Percentiles rank a stretch among this genome's conserved stretches.
Evolutionary conservation across 2,888 invertebrate species (phyloP).

Genomic region (Macrophya alboannulata): DNA sequence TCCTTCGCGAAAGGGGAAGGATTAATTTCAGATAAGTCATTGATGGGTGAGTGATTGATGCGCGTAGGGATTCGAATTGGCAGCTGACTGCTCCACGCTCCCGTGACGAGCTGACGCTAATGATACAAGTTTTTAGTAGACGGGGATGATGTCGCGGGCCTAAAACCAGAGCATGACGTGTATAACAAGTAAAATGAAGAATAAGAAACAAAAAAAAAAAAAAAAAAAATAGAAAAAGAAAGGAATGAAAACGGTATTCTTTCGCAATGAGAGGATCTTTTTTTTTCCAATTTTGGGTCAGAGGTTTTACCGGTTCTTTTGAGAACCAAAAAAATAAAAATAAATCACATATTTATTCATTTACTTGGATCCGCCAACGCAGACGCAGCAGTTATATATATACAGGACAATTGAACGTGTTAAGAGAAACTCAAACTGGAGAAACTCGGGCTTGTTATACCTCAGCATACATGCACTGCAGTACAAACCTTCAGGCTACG

Average conservation of each 20-base stretch:
- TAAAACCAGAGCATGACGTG: conserved; percentile 21
- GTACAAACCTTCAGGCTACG: neutral
- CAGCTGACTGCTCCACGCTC: conserved; percentile 48
- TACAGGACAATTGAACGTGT: conserved; percentile 26
- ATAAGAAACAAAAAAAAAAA: neutral
- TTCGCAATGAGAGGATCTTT: neutral
- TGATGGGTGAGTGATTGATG: conserved; percentile 54
- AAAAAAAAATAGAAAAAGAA: neutral
- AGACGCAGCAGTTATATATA: neutral
- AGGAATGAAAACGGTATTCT: neutral
- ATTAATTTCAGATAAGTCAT: conserved; percentile 58
- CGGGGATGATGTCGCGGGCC: neutral
- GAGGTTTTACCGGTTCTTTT: neutral
- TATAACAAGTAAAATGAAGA: conserved; percentile 8
- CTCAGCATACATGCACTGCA: neutral
- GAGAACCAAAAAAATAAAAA: neutral
- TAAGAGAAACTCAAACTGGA: conserved; percentile 34
- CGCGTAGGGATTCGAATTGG: conserved; percentile 52
- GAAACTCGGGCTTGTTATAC: conserved; percentile 26
- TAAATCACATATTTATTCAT: neutral
- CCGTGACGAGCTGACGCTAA: conserved; percentile 45
- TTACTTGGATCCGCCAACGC: neutral
- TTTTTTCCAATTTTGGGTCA: neutral
- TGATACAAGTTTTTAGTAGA: conserved; percentile 42
- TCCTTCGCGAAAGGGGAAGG: conserved; percentile 24